These are phyloP conservation scores for Idris sp. DNA, from an alignment of 1,140 invertebrate species.

Conservation along the genomic window DNA sequence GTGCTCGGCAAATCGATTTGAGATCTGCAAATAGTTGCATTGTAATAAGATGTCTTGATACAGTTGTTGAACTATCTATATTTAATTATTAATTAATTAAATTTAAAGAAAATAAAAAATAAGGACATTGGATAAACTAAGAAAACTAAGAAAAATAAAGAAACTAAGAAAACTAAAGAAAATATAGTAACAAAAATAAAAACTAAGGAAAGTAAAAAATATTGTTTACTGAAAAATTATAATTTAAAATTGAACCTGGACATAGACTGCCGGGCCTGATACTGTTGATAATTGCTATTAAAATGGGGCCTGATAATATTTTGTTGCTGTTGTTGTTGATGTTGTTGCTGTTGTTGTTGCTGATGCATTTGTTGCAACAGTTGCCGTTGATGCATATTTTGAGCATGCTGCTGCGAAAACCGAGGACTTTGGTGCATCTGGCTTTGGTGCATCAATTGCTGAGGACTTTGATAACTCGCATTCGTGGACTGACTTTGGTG, in stretches of 20 bases:
- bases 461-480: conserved; percentile 69
- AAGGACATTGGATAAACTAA: too few relatives aligned
- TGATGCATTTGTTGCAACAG: conserved; percentile 81
- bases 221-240: too few relatives aligned
- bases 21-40: conserved; percentile 59
- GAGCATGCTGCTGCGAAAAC: conserved; percentile 73
- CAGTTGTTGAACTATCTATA: too few relatives aligned
- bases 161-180: too few relatives aligned
- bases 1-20: conserved; percentile 75
- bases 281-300: conserved; percentile 72
- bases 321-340: conserved; percentile 79
- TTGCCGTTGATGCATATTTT: conserved; percentile 77
- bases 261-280: conserved; percentile 74
- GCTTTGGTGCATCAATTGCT: conserved; percentile 72
- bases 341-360: conserved; percentile 72
- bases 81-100: too few relatives aligned
- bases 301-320: conserved; percentile 64
- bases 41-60: too few relatives aligned
- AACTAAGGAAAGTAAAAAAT: too few relatives aligned
- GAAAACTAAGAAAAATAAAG: too few relatives aligned
- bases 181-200: too few relatives aligned
- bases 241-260: too few relatives aligned
- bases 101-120: too few relatives aligned
- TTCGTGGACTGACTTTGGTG: conserved; percentile 51
- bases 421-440: conserved; percentile 72